phyloP scores from a whole-genome alignment of 2,113 vertebrate species.

The Ia io region DNA sequence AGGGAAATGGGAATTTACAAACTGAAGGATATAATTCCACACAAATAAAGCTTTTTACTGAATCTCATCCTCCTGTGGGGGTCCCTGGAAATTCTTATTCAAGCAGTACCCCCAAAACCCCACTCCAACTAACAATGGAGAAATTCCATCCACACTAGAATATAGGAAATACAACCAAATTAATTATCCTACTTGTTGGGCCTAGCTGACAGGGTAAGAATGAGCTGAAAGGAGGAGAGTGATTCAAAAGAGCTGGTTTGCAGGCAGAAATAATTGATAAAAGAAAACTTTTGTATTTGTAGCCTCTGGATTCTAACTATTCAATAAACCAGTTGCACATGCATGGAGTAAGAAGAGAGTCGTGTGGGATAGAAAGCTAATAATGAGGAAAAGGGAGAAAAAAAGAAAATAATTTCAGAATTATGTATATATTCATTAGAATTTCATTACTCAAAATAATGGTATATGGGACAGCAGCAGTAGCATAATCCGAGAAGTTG shows the following conservation, averaged over 20 bases:
- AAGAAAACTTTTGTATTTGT: background rate
- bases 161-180: background rate
- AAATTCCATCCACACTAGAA: background rate
- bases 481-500: background rate
- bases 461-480: background rate
- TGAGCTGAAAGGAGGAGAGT: background rate
- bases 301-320: background rate
- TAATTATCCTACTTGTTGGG: background rate
- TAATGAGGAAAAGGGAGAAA: background rate
- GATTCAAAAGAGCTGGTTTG: background rate
- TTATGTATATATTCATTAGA: background rate
- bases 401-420: background rate
- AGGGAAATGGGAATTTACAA: too few relatives aligned
- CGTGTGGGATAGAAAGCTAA: background rate
- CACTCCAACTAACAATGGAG: too few relatives aligned
- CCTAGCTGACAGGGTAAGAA: background rate
- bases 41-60: too few relatives aligned
- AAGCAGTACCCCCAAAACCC: too few relatives aligned
- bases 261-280: background rate
- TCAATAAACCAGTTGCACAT: background rate
- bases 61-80: too few relatives aligned
- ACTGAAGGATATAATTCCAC: too few relatives aligned
- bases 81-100: too few relatives aligned
- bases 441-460: background rate
- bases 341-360: background rate